These are phyloP conservation scores for Tragelaphus oryx DNA, from an alignment of 2,797 vertebrate genomes.

Conservation along the genomic window DNA sequence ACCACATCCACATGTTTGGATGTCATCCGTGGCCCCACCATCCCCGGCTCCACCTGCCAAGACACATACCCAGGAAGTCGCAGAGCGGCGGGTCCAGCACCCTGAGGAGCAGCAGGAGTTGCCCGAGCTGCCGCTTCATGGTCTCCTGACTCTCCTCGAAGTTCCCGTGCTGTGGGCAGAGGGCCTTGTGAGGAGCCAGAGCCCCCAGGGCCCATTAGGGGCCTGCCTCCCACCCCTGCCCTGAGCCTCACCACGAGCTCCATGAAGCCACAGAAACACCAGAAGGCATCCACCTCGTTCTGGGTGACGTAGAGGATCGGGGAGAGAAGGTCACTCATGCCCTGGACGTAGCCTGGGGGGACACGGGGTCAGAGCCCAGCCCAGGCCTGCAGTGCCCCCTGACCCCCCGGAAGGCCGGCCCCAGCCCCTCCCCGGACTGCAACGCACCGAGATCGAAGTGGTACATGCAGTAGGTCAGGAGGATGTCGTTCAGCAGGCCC, in stretches of 20 bases:
- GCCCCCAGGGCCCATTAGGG: too few species aligned
- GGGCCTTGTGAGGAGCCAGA: fast-evolving
- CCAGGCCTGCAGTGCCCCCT: fast-evolving
- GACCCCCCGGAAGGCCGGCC: background rate
- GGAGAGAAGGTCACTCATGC: constrained; percentile 93
- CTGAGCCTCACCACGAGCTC: constrained; percentile 86
- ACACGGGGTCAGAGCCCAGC: background rate
- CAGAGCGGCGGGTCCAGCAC: constrained; percentile 91
- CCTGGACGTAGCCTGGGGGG: constrained; percentile 91
- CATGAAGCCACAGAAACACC: constrained; percentile 95
- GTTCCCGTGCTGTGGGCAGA: constrained; percentile 87
- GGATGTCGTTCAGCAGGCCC: constrained; percentile 88
- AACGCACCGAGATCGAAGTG: constrained; percentile 91
- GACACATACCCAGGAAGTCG: constrained; percentile 89
- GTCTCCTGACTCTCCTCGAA: constrained; percentile 96
- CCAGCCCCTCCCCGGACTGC: fast-evolving
- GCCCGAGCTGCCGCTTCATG: constrained; percentile 92
- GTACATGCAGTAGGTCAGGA: constrained; percentile 97
- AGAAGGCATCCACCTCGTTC: constrained; percentile 95
- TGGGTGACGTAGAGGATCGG: constrained; percentile 91
- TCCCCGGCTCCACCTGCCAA: background rate
- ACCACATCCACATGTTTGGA: background rate
- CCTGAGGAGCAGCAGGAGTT: constrained; percentile 88
- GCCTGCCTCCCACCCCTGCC: fast-evolving
- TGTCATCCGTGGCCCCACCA: background rate